Conservation (phyloP, 2,888 invertebrate genomes). For the Kuschelorhynchus macadamiae region DNA sequence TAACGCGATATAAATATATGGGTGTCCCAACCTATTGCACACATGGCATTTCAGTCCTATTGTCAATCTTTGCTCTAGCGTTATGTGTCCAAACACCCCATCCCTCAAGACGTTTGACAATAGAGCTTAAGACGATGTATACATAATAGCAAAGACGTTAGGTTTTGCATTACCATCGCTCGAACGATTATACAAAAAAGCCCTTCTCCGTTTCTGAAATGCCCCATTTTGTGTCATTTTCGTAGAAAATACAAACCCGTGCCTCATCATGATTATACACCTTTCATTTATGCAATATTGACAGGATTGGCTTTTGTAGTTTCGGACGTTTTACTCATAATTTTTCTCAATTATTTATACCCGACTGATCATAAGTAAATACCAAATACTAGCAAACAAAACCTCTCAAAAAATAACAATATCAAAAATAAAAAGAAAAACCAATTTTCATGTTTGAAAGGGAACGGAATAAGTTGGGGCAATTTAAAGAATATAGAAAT, state of each 20-base stretch:
- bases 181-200: conserved; percentile 29
- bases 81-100: conserved; percentile 56
- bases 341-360: no score
- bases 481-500: no score
- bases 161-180: conserved; percentile 40
- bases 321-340: neutral
- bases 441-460: no score
- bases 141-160: conserved; percentile 45
- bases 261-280: conserved; percentile 26
- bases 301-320: conserved; percentile 1
- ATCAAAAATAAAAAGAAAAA: no score
- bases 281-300: conserved; percentile 19
- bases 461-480: no score
- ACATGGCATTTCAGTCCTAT: conserved; percentile 37
- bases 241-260: conserved; percentile 27
- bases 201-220: conserved; percentile 25
- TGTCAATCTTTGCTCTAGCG: conserved; percentile 34
- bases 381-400: no score
- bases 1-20: conserved; percentile 45
- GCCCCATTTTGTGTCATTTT: conserved; percentile 41
- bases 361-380: no score
- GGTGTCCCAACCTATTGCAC: conserved; percentile 37
- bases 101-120: conserved; percentile 49
- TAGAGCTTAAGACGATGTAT: conserved; percentile 46
- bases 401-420: no score